Base-by-base conservation (phyloP, 2,888 invertebrate genomes). In the Coelopa pilipes region DNA sequence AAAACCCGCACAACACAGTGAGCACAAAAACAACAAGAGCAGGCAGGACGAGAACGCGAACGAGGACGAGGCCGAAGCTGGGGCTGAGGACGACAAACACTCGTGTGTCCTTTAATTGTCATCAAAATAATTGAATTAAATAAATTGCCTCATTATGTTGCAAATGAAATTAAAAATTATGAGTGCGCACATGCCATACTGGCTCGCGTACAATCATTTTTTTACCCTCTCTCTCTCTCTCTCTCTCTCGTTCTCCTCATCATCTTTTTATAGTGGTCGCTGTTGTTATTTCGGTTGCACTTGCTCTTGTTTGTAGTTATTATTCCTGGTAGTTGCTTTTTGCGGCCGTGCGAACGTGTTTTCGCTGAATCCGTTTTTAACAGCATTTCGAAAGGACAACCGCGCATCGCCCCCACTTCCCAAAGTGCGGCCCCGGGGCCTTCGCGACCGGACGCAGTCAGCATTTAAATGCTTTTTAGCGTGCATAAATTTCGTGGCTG, bases 71-170 rank as follows among this genome's bases (percentile, higher is more conserved):
- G n/a, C n/a, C n/a, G n/a, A n/a, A n/a, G n/a, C n/a, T n/a, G n/a
- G n/a, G n/a, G n/a, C n/a, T n/a, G n/a, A n/a, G 34, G 34, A 34
- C 34, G 34, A 50, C 50, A 66, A 49, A 17, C 60, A 57, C 71
- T 71, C 50, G 70, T 68, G 66, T 70, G 73, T 72, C 70, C 63
- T 77, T 80, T 81, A 82, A 81, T 85, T 71, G 85, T 86, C 86
- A 86, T 82, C 86, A 83, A 82, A 84, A 85, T 86, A 86, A 86
- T 86, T 86, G 86, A 86, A 86, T 86, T 85, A 83, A 86, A 86
- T 86, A 86, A 86, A 86, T 86, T 86, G 84, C 86, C 87, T 86
- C 85, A 86, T 86, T 86, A 86, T 83, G 82, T 80, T 80, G 60
- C 49, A 60, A 72, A 71, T 71, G 65, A 65, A 71, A 71, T 71